phyloP scores from a whole-genome alignment of 1,140 invertebrate genomes.

The Drosophila takahashii region DNA sequence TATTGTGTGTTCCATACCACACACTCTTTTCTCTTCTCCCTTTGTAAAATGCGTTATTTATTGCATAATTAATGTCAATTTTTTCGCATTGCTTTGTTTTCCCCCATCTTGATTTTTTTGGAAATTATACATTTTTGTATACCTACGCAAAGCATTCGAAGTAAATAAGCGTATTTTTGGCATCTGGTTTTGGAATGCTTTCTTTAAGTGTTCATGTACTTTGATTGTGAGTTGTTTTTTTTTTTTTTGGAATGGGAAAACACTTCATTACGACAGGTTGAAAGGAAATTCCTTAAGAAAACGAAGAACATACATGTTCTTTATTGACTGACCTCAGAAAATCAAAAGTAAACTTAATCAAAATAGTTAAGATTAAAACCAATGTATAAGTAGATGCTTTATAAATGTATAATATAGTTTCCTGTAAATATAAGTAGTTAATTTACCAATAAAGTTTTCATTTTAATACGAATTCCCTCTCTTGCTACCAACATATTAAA shows the following conservation, averaged over 20 bases:
- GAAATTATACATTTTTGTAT: conserved; percentile 30
- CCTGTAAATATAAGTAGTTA: too few relatives aligned
- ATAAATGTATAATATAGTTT: not conserved
- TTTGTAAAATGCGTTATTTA: conserved; percentile 63
- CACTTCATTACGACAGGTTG: conserved; percentile 20
- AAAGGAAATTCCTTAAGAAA: conserved; percentile 3
- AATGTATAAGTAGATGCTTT: too few relatives aligned
- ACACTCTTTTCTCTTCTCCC: not conserved
- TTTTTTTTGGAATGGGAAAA: not conserved
- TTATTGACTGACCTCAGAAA: not conserved
- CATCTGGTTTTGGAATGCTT: conserved; percentile 43
- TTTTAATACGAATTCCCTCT: not conserved
- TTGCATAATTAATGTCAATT: conserved; percentile 75
- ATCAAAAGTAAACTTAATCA: not conserved
- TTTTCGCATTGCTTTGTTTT: conserved; percentile 34
- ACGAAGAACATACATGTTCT: conserved; percentile 3
- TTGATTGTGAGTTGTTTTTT: not conserved
- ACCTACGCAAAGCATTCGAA: conserved; percentile 44
- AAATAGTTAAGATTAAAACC: not conserved
- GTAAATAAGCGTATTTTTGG: conserved; percentile 55
- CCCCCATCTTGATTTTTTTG: conserved; percentile 34
- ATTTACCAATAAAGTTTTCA: too few relatives aligned
- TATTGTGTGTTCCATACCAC: conserved; percentile 42
- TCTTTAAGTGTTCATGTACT: not conserved
- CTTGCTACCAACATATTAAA: not conserved